These are phyloP conservation scores for Pedetes capensis DNA, from an alignment of 2,113 vertebrate species.

Conservation along the genomic window DNA sequence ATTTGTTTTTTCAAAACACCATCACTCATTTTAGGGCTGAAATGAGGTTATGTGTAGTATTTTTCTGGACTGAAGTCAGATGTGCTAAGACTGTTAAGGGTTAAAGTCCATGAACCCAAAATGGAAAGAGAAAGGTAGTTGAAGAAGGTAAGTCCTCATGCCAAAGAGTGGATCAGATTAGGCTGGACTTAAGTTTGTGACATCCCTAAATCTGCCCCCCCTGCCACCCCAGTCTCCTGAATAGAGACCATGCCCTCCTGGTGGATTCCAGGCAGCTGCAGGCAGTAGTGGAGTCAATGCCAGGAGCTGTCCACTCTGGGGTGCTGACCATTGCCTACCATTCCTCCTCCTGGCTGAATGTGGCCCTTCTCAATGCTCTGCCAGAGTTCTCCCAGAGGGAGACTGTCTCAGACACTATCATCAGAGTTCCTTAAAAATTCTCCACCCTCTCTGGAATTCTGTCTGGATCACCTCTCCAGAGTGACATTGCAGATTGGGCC, in stretches of 20 bases:
- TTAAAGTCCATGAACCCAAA: neutral
- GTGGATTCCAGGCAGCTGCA: accelerated
- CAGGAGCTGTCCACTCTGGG: slow-evolving; percentile 7
- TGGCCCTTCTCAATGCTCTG: neutral
- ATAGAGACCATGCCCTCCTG: accelerated
- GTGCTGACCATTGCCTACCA: slow-evolving; percentile 15
- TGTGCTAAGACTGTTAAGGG: neutral
- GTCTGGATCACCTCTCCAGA: neutral
- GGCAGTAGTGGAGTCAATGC: accelerated
- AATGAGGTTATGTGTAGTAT: neutral
- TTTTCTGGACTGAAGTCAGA: neutral
- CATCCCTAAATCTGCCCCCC: neutral
- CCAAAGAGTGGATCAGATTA: neutral
- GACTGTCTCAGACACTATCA: neutral
- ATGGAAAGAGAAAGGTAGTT: neutral
- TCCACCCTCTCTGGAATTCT: slow-evolving; percentile 1
- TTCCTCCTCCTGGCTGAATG: accelerated
- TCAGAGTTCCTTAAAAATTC: neutral
- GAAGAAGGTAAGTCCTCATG: neutral
- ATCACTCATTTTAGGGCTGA: neutral
- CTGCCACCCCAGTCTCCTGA: neutral
- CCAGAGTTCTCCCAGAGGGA: neutral
- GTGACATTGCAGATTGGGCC: neutral
- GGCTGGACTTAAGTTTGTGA: neutral
- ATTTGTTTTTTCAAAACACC: neutral